These are phyloP conservation scores for Psettodes erumei DNA, from an alignment of 2,113 vertebrate genomes.

Conservation along the genomic window DNA sequence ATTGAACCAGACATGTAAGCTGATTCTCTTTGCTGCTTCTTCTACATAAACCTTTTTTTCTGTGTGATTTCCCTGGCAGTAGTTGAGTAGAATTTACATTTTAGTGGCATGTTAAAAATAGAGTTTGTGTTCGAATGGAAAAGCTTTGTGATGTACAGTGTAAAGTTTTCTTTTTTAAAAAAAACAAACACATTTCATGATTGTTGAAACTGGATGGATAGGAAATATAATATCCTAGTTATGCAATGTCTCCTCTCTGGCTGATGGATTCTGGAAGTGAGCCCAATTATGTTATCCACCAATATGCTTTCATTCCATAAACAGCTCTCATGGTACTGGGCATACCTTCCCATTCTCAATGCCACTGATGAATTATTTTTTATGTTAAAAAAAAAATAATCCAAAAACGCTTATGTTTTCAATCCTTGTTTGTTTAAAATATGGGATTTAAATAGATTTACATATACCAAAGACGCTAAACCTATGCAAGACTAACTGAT, in stretches of 20 bases:
- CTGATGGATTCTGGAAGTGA: slow-evolving; percentile 61
- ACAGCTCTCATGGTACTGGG: slow-evolving; percentile 44
- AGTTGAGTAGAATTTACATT: slow-evolving; percentile 72
- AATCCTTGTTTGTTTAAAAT: slow-evolving; percentile 60
- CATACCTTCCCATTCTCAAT: slow-evolving; percentile 52
- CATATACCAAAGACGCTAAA: background rate
- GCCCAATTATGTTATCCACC: slow-evolving; percentile 40
- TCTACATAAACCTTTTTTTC: slow-evolving; percentile 54
- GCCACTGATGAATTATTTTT: slow-evolving; percentile 67
- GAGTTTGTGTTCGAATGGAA: slow-evolving; percentile 70
- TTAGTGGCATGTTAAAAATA: slow-evolving; percentile 67
- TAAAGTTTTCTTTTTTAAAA: slow-evolving; percentile 74
- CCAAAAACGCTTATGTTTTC: slow-evolving; percentile 56
- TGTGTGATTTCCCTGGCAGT: slow-evolving; percentile 73
- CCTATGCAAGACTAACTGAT: background rate
- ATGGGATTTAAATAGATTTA: slow-evolving; percentile 5
- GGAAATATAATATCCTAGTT: slow-evolving; percentile 68
- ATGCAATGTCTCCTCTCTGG: slow-evolving; percentile 71
- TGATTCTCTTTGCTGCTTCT: slow-evolving; percentile 64
- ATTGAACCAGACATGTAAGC: slow-evolving; percentile 63
- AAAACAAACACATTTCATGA: slow-evolving; percentile 61
- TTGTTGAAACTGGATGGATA: slow-evolving; percentile 73
- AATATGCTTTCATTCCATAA: slow-evolving; percentile 50
- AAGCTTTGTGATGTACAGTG: slow-evolving; percentile 80
- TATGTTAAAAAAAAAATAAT: slow-evolving; percentile 65